A percentile compares a stretch with the other conserved stretches of the same genome.
Conservation (phyloP, 2,797 vertebrate species). For the Poeciliopsis infans region DNA sequence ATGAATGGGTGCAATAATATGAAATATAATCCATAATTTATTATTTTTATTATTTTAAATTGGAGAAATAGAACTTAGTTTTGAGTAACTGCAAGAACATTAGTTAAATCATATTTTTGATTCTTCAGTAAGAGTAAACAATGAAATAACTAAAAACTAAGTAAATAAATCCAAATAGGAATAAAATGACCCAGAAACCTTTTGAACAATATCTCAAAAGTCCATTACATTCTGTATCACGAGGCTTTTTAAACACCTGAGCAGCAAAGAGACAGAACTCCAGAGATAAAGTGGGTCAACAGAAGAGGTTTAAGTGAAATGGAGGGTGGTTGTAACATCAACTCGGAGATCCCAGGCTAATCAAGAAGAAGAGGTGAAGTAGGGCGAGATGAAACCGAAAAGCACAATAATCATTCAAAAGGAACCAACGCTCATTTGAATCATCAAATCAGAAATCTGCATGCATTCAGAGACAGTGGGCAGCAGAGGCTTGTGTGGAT, state of each 20-base stretch:
- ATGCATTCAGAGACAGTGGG: slow-evolving; percentile 63
- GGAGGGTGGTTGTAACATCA: slow-evolving; percentile 19
- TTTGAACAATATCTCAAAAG: not conserved
- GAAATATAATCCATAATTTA: not conserved
- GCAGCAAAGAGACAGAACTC: slow-evolving; percentile 23
- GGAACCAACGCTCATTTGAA: slow-evolving; percentile 49
- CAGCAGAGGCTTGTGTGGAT: slow-evolving; percentile 42
- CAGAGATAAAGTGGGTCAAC: slow-evolving; percentile 27
- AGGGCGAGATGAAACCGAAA: slow-evolving; percentile 42
- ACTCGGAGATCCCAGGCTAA: slow-evolving; percentile 28
- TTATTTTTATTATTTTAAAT: too few species aligned
- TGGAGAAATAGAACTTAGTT: not conserved
- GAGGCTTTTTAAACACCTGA: slow-evolving; percentile 10
- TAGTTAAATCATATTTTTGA: not conserved
- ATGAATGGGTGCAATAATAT: not conserved
- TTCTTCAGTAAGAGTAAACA: not conserved
- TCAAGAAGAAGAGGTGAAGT: slow-evolving; percentile 25
- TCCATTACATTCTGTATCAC: not conserved
- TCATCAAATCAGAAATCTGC: slow-evolving; percentile 52
- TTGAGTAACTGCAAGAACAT: not conserved
- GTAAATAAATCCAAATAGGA: not conserved
- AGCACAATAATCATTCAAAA: slow-evolving; percentile 51
- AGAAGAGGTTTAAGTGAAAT: slow-evolving; percentile 24
- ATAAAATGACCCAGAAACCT: not conserved
- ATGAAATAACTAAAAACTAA: not conserved